Conservation (phyloP, 2,113 vertebrate genomes). For the Gallinago undulata region DNA sequence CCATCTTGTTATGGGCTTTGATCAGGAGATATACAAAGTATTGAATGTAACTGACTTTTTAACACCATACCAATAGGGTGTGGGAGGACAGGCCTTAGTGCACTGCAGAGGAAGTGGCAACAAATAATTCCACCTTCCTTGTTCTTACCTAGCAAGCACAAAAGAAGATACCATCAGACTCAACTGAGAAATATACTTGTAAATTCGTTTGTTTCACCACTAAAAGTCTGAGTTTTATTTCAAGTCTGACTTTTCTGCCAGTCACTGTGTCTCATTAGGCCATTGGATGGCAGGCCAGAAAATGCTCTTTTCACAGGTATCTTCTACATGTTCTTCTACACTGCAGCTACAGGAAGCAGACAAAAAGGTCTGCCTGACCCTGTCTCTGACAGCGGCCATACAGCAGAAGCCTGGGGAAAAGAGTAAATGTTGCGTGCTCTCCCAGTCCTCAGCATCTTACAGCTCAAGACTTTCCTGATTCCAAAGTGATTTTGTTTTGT, state of each 20-base stretch:
- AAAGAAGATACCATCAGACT: neutral
- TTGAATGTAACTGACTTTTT: neutral
- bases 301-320: neutral
- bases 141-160: neutral
- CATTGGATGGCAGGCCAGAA: neutral
- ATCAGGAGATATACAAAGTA: neutral
- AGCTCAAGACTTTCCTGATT: neutral
- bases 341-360: neutral
- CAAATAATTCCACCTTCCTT: neutral
- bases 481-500: neutral
- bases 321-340: neutral
- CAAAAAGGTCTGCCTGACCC: neutral
- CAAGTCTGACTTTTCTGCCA: neutral
- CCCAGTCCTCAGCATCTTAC: neutral
- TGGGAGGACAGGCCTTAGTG: too few species aligned
- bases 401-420: neutral
- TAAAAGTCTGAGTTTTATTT: neutral
- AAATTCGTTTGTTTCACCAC: neutral
- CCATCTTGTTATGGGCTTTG: neutral
- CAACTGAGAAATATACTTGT: neutral
- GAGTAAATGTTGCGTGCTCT: neutral
- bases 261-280: neutral
- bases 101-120: neutral
- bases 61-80: fast-evolving
- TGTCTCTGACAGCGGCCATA: neutral